Conservation (phyloP, 2,888 invertebrate genomes). For the Axea sp. region DNA sequence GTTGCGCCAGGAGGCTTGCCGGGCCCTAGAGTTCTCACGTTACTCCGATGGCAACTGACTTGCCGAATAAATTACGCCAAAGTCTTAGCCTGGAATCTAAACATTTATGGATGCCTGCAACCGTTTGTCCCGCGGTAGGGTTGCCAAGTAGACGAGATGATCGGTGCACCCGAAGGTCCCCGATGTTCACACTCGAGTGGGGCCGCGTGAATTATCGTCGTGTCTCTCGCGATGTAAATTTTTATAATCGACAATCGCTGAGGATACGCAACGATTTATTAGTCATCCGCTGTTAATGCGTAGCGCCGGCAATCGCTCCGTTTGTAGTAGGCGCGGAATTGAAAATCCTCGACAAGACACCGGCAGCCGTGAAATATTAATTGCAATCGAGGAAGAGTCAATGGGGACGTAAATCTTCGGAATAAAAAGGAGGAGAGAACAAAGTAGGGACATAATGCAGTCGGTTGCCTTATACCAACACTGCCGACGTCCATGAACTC, state of each 20-base stretch:
- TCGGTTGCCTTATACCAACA: slow-evolving; percentile 48
- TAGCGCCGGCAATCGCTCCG: slow-evolving; percentile 32
- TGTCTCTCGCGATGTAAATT: slow-evolving; percentile 28
- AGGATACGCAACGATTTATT: slow-evolving; percentile 33
- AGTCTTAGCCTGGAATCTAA: too few species aligned
- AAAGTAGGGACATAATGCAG: slow-evolving; percentile 37
- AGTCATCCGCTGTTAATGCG: slow-evolving; percentile 40
- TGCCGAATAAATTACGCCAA: too few species aligned
- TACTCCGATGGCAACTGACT: too few species aligned
- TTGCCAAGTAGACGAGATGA: slow-evolving; percentile 65
- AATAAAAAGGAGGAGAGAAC: slow-evolving; percentile 20
- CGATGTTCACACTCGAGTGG: slow-evolving; percentile 57
- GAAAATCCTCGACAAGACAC: slow-evolving; percentile 28
- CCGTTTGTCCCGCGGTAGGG: slow-evolving; percentile 41
- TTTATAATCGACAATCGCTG: slow-evolving; percentile 35
- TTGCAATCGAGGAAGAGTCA: slow-evolving; percentile 45
- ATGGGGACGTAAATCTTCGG: slow-evolving; percentile 53
- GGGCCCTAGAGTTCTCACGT: slow-evolving; percentile 71
- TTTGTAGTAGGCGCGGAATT: slow-evolving; percentile 27
- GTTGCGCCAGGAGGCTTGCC: too few species aligned
- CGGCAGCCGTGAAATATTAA: slow-evolving; percentile 57
- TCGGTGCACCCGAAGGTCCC: slow-evolving; percentile 69
- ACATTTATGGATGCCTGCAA: slow-evolving; percentile 68
- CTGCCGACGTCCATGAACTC: not conserved
- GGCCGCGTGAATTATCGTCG: slow-evolving; percentile 44